These are phyloP conservation scores for Anodontia alba DNA, from an alignment of 2,888 invertebrate genomes.

Conservation along the genomic window DNA sequence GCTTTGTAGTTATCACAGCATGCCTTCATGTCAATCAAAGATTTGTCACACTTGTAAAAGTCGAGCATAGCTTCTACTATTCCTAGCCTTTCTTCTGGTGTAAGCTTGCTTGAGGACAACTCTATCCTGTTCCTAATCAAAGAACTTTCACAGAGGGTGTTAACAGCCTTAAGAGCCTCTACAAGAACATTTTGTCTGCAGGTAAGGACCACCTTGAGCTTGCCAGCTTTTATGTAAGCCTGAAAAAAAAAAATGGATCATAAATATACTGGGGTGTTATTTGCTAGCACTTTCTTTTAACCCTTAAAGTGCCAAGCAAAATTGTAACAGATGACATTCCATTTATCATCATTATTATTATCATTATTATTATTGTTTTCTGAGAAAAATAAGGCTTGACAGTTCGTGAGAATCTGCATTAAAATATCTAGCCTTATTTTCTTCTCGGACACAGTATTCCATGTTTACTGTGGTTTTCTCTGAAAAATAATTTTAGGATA, in stretches of 20 bases:
- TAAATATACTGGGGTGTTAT: no score
- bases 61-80: background rate
- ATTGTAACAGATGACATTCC: no score
- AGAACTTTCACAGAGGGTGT: background rate
- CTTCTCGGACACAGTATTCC: no score
- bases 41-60: slow-evolving; percentile 8
- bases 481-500: no score
- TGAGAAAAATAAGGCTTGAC: no score
- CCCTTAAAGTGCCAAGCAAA: no score
- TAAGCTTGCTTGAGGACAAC: slow-evolving; percentile 7
- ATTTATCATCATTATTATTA: no score
- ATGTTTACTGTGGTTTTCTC: no score
- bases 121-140: background rate
- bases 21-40: background rate
- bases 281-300: no score
- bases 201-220: background rate
- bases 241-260: background rate
- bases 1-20: slow-evolving; percentile 16
- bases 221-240: background rate
- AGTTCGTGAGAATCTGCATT: no score
- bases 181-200: background rate
- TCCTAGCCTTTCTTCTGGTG: background rate
- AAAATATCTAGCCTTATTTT: no score
- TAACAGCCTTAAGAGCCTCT: background rate
- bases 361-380: no score